Evolutionary conservation across 2,113 vertebrate species (phyloP), one percentile per base, ranked within the genome.

Genomic region (Callopanchax toddi): DNA sequence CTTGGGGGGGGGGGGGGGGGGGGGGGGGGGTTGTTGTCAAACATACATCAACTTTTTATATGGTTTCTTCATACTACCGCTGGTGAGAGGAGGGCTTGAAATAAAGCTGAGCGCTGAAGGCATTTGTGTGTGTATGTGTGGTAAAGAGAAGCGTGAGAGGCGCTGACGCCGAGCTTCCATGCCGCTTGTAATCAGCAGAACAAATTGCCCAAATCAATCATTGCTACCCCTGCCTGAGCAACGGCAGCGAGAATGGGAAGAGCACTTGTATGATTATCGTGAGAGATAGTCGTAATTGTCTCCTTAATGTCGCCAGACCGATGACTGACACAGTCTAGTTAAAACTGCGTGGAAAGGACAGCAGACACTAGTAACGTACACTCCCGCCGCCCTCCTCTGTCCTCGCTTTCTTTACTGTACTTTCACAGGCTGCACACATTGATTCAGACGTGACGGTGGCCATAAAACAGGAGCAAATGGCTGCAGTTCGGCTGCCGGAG

Each of bases 131-230:
- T 64, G 48, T 55, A 67, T 57, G 60, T 34, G 43, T 6, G 50
- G 74, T 71, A 46, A 65, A 26, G 52, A 36, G 34, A 51, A 74
- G 67, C 60, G 23, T 15, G 60, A 9, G 32, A 71, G 51, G 42
- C 52, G 54, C 69, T 65, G 80, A 84, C 58, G 83, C 74, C 49
- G 59, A 58, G 62, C 76, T 82, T 89, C 69, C 81, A 82, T 68
- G 79, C 79, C 26, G 81, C 80, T 89, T 52, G 79, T 91, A 92
- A 92, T 92, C 90, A 92, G 86, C 80, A 71, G 82, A 91, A 89
- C 90, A 92, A 92, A 92, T 92, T 92, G 90, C 79, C 91, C 87
- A 86, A 91, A 92, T 92, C 91, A 92, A 91, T 93, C 91, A 93
- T 52, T 80, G 83, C 79, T 65, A 69, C 83, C 84, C 78, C 82